phyloP scores from a whole-genome alignment of 2,797 vertebrate genomes.

The Morelia viridis region DNA sequence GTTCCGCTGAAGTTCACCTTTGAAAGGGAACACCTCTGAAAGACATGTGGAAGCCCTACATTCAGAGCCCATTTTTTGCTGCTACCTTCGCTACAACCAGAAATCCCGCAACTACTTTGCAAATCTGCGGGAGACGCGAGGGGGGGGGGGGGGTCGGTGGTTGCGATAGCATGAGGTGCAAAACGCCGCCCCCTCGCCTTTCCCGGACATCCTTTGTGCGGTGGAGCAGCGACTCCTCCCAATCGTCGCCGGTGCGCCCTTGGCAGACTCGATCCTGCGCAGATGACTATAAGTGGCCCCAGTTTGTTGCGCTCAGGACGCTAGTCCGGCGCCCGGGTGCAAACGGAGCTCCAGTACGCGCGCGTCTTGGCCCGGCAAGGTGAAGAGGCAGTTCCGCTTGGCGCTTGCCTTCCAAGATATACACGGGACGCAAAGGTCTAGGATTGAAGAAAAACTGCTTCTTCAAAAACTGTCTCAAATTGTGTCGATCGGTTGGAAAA shows the following conservation, averaged over 20 bases:
- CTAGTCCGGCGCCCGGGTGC: background rate
- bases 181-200: background rate
- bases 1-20: background rate
- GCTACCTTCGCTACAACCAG: background rate
- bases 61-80: too few relatives aligned
- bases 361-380: background rate
- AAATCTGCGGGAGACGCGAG: background rate
- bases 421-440: background rate
- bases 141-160: accelerated
- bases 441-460: too few relatives aligned
- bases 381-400: background rate
- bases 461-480: background rate
- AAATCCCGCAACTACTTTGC: background rate
- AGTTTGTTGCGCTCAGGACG: background rate
- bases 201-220: background rate
- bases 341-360: background rate
- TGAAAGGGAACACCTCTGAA: background rate
- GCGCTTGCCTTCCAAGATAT: background rate
- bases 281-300: background rate
- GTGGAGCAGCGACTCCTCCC: background rate
- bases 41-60: background rate
- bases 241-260: background rate
- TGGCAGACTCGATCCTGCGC: background rate
- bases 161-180: background rate
- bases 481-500: background rate